Conservation (phyloP, 2,113 vertebrate genomes). For the Austrofundulus limnaeus region DNA sequence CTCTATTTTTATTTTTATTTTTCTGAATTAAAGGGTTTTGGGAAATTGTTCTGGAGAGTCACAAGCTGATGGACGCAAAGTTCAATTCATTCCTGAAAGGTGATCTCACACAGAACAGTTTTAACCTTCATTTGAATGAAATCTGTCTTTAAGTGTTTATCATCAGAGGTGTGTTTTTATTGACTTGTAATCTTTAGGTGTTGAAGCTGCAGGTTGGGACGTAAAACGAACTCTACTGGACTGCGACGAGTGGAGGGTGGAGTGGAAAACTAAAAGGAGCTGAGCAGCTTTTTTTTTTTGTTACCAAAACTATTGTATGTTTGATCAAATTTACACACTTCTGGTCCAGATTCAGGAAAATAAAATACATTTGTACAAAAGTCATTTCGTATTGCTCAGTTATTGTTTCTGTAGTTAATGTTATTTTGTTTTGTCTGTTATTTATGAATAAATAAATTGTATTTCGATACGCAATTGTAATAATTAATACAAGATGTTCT, state of each 20-base stretch:
- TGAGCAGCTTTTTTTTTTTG: conserved; percentile 34
- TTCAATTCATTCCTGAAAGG: conserved; percentile 83
- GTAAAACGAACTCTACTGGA: conserved; percentile 81
- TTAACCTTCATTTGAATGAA: background rate
- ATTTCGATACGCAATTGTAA: too few species aligned
- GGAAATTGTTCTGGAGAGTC: conserved; percentile 76
- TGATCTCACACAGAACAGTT: conserved; percentile 36
- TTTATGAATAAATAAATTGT: too few species aligned
- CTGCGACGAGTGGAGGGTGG: conserved; percentile 87
- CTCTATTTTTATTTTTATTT: background rate
- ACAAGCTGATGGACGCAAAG: conserved; percentile 73
- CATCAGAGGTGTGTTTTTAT: too few species aligned
- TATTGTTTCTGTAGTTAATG: too few species aligned
- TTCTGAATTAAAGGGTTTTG: conserved; percentile 56
- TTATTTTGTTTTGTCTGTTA: too few species aligned
- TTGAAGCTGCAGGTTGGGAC: conserved; percentile 80
- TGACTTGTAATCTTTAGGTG: conserved; percentile 62
- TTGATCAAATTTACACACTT: background rate
- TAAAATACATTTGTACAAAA: background rate
- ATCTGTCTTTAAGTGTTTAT: too few species aligned
- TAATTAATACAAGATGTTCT: too few species aligned
- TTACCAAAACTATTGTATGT: conserved; percentile 4
- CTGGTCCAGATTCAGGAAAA: background rate
- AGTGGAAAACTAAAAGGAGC: conserved; percentile 75
- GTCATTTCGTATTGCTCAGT: background rate